These are phyloP conservation scores for Pleuronectes platessa DNA, from an alignment of 2,113 vertebrate genomes.

Conservation along the genomic window DNA sequence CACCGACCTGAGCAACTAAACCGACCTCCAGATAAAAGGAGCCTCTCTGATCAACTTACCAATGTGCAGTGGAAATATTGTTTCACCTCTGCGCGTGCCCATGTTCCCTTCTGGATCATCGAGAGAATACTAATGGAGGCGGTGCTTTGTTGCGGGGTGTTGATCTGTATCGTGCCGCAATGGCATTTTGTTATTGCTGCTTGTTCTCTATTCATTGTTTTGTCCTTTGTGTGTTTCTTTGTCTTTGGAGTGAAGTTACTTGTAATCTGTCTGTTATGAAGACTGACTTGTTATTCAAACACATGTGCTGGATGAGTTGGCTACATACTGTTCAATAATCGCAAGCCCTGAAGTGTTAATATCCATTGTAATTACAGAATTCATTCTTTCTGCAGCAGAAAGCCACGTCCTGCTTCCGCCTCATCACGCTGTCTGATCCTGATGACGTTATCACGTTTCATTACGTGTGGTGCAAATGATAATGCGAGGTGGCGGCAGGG, in stretches of 20 bases:
- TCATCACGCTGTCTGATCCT: too few relatives aligned
- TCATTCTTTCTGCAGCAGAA: too few relatives aligned
- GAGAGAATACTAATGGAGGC: neutral
- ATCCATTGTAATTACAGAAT: too few relatives aligned
- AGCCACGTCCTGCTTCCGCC: too few relatives aligned
- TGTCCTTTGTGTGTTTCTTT: neutral
- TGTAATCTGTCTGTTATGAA: too few relatives aligned
- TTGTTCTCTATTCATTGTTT: neutral
- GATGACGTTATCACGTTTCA: too few relatives aligned
- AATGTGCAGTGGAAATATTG: neutral
- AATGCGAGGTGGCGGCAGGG: too few relatives aligned
- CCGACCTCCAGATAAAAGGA: conserved; percentile 45
- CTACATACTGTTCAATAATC: too few relatives aligned
- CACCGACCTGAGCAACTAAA: neutral
- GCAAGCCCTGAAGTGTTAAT: too few relatives aligned
- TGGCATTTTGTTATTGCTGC: neutral
- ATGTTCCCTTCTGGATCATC: neutral
- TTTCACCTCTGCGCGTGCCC: conserved; percentile 3
- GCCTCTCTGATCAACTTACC: conserved; percentile 41
- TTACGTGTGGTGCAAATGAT: too few relatives aligned
- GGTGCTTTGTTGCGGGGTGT: neutral
- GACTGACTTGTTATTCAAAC: neutral
- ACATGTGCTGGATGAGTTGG: too few relatives aligned
- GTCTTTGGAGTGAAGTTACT: neutral
- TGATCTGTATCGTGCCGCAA: neutral